Evolutionary conservation across 1,140 invertebrate species (phyloP), one percentile per base, ranked within the genome.

Genomic region (Melitaea cinxia): DNA sequence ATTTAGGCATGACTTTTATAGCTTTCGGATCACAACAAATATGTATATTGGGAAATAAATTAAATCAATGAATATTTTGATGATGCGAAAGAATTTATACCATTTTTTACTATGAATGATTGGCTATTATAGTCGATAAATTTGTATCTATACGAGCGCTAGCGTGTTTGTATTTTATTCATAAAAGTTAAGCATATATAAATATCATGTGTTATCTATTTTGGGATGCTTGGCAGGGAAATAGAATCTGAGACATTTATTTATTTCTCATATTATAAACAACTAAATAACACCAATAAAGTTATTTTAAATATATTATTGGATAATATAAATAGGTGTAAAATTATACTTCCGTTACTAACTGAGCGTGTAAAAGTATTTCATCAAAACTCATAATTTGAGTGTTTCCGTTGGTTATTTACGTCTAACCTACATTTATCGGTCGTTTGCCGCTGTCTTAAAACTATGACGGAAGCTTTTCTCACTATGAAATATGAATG

Each of bases 371-470:
- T 77, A 74, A 77, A 67, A 79, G 75, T 71, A 68, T 88, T 85
- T 87, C 85, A 83, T 88, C 84, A 81, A 88, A 89, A 84, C 70
- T 89, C 82, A 89, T 89, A 88, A 89, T 88, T 89, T 78, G 74
- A 78, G 74, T 72, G 80, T 86, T 88, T 88, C 85, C 87, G 83
- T 72, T 68, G 65, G 75, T 72, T 77, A 83, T 82, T 89, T 82
- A 82, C 69, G 78, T 72, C 56, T 83, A 83, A 87, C 83, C 84
- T 73, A 85, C 74, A 83, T 87, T 62, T 63, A 73, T 65, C 61
- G 62, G 53, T 68, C 68, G 50, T 28, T 33, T 66, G 50, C 62
- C 50, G 54, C 57, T 33, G 45, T 65, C 61, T 63, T 39, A 37
- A 37, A 64, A 55, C 14, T 24, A 42, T 53, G 47, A 50, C 30